Evolutionary conservation across 2,113 vertebrate species (phyloP).

Genomic region (Thryonomys swinderianus): DNA sequence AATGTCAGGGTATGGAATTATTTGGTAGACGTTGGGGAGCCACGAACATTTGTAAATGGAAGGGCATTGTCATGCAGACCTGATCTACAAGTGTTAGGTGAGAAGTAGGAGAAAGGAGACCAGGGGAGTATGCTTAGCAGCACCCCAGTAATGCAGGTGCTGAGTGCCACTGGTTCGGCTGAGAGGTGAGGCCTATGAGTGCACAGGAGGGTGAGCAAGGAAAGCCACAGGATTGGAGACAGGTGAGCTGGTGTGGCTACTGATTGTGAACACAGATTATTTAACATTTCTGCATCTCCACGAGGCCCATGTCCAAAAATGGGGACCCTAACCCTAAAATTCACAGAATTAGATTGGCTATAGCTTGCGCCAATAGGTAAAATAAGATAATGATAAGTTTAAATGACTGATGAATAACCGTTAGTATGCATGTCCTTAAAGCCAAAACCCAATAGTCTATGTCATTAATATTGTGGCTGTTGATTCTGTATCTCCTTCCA

Average conservation of each 20-base stretch:
- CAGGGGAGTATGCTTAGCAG: too few relatives aligned
- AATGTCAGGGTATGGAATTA: conserved; percentile 46
- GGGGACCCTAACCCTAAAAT: not conserved
- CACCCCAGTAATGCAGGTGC: not conserved
- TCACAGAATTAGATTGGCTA: not conserved
- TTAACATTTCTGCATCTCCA: not conserved
- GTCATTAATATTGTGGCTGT: not conserved
- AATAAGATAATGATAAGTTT: not conserved
- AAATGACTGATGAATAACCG: not conserved
- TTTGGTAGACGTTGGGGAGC: not conserved
- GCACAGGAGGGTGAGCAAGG: not conserved
- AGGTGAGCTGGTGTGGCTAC: not conserved
- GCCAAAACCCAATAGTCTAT: not conserved
- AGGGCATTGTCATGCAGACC: not conserved
- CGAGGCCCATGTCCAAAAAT: not conserved
- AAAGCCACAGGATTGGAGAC: not conserved
- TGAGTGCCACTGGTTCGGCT: not conserved
- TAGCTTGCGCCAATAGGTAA: not conserved
- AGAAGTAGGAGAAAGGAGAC: not conserved
- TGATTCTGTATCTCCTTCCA: not conserved
- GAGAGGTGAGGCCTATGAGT: not conserved
- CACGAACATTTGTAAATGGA: not conserved
- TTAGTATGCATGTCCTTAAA: not conserved
- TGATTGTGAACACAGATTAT: not conserved
- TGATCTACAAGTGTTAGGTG: not conserved